These are phyloP conservation scores for Micrasema minimum DNA, from an alignment of 1,140 invertebrate genomes.

Conservation along the genomic window DNA sequence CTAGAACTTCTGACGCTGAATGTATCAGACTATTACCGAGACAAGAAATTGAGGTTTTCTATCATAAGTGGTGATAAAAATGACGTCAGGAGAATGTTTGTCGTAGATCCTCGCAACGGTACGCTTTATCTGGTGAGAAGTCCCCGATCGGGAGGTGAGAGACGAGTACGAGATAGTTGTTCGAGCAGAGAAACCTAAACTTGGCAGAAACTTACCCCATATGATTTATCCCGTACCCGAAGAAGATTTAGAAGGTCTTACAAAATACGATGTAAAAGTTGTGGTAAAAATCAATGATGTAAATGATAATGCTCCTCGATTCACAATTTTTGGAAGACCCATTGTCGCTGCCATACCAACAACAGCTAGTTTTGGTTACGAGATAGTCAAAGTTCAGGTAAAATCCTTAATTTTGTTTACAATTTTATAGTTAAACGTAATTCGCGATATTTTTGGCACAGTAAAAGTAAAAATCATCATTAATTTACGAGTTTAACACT, in stretches of 20 bases:
- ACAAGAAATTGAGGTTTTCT: constrained; percentile 69
- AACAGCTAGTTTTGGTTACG: constrained; percentile 81
- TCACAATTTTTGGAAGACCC: constrained; percentile 75
- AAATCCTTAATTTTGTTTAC: too few relatives aligned
- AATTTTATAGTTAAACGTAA: too few relatives aligned
- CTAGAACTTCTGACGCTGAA: constrained; percentile 77
- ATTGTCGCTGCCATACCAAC: constrained; percentile 83
- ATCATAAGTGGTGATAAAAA: constrained; percentile 69
- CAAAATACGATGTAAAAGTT: constrained; percentile 71
- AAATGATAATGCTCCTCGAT: constrained; percentile 84
- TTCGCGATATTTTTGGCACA: too few relatives aligned
- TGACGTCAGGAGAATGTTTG: constrained; percentile 70
- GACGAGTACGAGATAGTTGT: constrained; percentile 75
- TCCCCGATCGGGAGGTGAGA: constrained; percentile 75
- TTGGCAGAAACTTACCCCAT: constrained; percentile 72
- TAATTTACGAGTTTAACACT: too few relatives aligned
- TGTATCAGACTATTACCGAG: constrained; percentile 70
- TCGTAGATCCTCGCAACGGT: constrained; percentile 78
- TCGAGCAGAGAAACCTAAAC: constrained; percentile 74
- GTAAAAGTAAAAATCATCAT: too few relatives aligned
- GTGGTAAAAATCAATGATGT: constrained; percentile 81
- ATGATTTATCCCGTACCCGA: constrained; percentile 79
- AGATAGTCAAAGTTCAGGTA: constrained; percentile 77
- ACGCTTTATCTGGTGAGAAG: constrained; percentile 75
- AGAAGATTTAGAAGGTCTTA: constrained; percentile 74